Percentiles rank a stretch among this genome's conserved stretches.
Conservation (phyloP, 1,140 invertebrate species). For the Euura lappo region DNA sequence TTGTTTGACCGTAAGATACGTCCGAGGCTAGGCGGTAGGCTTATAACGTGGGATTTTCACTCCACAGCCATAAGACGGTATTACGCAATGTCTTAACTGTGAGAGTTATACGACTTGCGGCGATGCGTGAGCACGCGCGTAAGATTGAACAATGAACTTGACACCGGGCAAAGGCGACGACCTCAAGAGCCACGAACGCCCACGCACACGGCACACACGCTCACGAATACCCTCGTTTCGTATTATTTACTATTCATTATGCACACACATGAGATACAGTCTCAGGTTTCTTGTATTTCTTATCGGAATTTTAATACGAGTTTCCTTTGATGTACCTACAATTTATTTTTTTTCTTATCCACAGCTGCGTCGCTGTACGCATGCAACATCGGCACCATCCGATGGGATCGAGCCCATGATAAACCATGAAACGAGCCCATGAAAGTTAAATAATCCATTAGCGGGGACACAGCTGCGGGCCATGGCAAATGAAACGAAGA, state of each 20-base stretch:
- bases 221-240: too few relatives aligned
- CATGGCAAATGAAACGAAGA: too few relatives aligned
- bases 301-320: background rate
- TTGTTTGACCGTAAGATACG: background rate
- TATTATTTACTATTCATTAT: too few relatives aligned
- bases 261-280: background rate
- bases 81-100: background rate
- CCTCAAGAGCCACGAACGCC: conserved; percentile 9
- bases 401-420: background rate
- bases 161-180: conserved; percentile 27
- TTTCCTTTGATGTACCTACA: background rate
- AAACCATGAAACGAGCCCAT: background rate
- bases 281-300: background rate
- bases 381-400: background rate
- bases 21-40: background rate
- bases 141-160: conserved; percentile 42
- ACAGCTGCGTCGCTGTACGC: too few relatives aligned
- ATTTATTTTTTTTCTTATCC: too few relatives aligned
- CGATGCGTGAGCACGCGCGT: conserved; percentile 37
- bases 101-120: conserved; percentile 23
- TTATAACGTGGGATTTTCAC: background rate
- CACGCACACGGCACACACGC: background rate
- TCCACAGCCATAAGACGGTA: background rate
- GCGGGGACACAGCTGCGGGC: background rate
- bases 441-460: conserved; percentile 7